Conservation (phyloP, 2,888 invertebrate genomes). For the Mechanitis mazaeus region DNA sequence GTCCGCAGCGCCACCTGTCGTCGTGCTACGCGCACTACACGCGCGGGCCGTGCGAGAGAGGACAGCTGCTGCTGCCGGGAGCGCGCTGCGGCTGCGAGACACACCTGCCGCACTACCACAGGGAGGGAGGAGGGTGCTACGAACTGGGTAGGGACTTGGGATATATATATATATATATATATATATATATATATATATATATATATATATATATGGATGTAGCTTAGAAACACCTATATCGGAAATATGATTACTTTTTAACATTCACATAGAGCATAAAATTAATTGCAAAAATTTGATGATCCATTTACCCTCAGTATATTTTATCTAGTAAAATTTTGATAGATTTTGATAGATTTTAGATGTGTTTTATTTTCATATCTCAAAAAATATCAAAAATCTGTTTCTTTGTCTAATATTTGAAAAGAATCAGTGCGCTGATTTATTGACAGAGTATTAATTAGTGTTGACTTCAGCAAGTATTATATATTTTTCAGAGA, state of each 20-base stretch:
- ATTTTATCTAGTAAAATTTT: too few relatives aligned
- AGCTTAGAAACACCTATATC: too few relatives aligned
- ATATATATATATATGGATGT: too few relatives aligned
- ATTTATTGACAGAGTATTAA: not conserved
- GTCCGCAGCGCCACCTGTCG: constrained; percentile 79
- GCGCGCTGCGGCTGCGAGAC: constrained; percentile 83
- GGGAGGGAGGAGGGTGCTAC: constrained; percentile 81
- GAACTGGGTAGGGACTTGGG: constrained; percentile 78
- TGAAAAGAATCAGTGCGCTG: not conserved
- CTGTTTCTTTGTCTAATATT: too few relatives aligned
- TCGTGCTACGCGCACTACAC: constrained; percentile 89
- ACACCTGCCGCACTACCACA: constrained; percentile 85
- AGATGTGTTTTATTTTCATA: too few relatives aligned
- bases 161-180: not conserved
- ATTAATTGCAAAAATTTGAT: too few relatives aligned
- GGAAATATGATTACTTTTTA: too few relatives aligned
- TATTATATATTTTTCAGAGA: constrained; percentile 65
- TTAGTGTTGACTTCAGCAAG: not conserved
- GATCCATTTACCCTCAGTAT: too few relatives aligned
- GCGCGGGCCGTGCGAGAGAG: constrained; percentile 85
- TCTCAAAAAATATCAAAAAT: too few relatives aligned
- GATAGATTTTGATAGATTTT: too few relatives aligned
- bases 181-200: too few relatives aligned
- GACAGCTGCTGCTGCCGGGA: constrained; percentile 86
- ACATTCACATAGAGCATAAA: too few relatives aligned